These are phyloP conservation scores for Pyrrhosoma nymphula DNA, from an alignment of 2,888 invertebrate genomes.

Conservation along the genomic window DNA sequence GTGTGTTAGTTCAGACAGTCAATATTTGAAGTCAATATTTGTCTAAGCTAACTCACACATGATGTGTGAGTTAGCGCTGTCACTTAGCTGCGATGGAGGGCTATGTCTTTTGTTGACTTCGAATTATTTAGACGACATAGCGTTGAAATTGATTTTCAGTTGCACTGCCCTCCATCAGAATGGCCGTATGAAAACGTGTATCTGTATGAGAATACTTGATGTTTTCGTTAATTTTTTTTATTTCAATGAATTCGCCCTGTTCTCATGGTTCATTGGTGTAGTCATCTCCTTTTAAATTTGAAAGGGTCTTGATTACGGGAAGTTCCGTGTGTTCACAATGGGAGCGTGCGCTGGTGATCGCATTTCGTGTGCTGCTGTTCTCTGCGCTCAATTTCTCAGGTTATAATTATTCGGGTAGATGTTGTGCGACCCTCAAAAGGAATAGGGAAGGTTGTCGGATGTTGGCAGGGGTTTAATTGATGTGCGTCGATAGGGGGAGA, in stretches of 20 bases:
- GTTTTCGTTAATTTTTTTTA: no score
- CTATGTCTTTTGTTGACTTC: no score
- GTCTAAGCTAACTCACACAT: no score
- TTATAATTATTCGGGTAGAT: background rate
- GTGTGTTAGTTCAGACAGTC: no score
- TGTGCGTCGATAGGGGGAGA: background rate
- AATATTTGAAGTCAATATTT: no score
- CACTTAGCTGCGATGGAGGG: no score
- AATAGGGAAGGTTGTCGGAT: background rate
- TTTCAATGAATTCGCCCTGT: background rate
- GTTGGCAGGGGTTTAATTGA: background rate
- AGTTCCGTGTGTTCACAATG: background rate
- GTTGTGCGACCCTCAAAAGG: background rate
- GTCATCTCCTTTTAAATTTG: background rate
- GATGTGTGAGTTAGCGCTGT: no score
- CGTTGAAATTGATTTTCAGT: no score
- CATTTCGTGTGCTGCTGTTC: background rate
- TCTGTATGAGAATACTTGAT: no score
- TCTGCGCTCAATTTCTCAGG: background rate
- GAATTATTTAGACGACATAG: no score
- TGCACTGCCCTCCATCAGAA: no score
- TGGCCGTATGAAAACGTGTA: no score
- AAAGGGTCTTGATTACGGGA: background rate
- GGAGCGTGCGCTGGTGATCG: background rate
- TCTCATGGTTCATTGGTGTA: background rate